These are phyloP conservation scores for Endotricha flammealis DNA, from an alignment of 2,888 invertebrate species.

Conservation along the genomic window DNA sequence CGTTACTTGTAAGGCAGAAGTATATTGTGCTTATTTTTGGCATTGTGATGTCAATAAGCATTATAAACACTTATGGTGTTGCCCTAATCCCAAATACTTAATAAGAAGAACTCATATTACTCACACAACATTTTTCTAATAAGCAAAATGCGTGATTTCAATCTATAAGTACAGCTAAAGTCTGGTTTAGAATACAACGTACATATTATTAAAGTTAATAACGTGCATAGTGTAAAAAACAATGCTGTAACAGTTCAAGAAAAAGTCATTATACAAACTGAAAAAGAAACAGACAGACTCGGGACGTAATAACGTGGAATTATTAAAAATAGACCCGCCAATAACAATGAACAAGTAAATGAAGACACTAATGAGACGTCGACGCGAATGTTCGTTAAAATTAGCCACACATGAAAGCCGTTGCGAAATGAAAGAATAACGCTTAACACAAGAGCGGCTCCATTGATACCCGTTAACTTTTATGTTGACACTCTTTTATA, in stretches of 20 bases:
- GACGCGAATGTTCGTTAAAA: slow-evolving; percentile 44
- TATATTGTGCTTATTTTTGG: not conserved
- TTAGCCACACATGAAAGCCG: slow-evolving; percentile 38
- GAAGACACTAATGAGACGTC: slow-evolving; percentile 61
- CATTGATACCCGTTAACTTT: slow-evolving; percentile 16
- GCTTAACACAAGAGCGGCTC: slow-evolving; percentile 20
- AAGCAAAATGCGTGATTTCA: too few relatives aligned
- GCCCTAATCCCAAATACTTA: too few relatives aligned
- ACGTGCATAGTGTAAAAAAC: too few relatives aligned
- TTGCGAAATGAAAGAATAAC: slow-evolving; percentile 28
- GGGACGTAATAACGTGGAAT: slow-evolving; percentile 28
- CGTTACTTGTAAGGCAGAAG: too few relatives aligned
- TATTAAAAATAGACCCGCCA: slow-evolving; percentile 52
- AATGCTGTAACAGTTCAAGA: too few relatives aligned
- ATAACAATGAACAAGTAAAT: slow-evolving; percentile 53
- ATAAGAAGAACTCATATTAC: too few relatives aligned
- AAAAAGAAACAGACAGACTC: slow-evolving; percentile 10
- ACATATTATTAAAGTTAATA: too few relatives aligned
- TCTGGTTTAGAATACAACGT: too few relatives aligned
- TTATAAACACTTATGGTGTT: too few relatives aligned
- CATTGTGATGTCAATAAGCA: too few relatives aligned
- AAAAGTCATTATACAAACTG: not conserved
- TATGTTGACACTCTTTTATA: not conserved
- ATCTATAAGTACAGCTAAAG: too few relatives aligned
- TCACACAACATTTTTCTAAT: too few relatives aligned